These are phyloP conservation scores for Phaenicophaeus curvirostris DNA, from an alignment of 2,797 vertebrate genomes.

Conservation along the genomic window DNA sequence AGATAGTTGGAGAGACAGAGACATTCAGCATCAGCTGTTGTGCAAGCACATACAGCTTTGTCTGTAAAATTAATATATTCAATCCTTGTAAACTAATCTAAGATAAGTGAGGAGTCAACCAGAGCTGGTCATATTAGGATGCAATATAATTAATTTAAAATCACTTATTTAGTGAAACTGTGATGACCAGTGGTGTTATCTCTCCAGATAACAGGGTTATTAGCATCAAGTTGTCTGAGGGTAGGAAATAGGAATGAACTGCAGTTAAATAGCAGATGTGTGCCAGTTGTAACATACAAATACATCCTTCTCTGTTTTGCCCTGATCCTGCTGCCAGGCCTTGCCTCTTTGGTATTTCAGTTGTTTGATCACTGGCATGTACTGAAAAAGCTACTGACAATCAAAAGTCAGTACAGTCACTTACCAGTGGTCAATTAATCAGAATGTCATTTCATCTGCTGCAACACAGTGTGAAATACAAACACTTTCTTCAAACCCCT, in stretches of 20 bases:
- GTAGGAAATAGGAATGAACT: neutral
- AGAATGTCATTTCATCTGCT: neutral
- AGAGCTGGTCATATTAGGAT: slow-evolving; percentile 30
- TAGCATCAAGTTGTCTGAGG: slow-evolving; percentile 6
- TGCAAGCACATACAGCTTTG: neutral
- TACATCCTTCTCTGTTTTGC: neutral
- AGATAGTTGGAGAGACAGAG: neutral
- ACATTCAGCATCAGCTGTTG: neutral
- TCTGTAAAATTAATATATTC: slow-evolving; percentile 11
- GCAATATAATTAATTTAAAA: slow-evolving; percentile 60
- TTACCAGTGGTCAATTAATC: neutral
- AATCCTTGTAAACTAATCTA: neutral
- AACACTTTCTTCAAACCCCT: neutral
- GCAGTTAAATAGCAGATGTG: neutral
- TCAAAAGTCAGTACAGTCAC: neutral
- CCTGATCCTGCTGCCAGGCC: neutral
- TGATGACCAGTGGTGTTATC: slow-evolving; percentile 21
- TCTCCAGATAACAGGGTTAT: slow-evolving; percentile 34
- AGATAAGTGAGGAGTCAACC: slow-evolving; percentile 7
- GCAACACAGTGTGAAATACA: neutral
- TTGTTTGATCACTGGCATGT: neutral
- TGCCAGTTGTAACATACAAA: neutral
- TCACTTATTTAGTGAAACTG: slow-evolving; percentile 54
- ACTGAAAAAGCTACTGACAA: neutral
- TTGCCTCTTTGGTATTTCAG: neutral